These are phyloP conservation scores for Chondrosia reniformis DNA, from an alignment of 37 sponge, comb jelly and placozoan genomes.

Conservation along the genomic window DNA sequence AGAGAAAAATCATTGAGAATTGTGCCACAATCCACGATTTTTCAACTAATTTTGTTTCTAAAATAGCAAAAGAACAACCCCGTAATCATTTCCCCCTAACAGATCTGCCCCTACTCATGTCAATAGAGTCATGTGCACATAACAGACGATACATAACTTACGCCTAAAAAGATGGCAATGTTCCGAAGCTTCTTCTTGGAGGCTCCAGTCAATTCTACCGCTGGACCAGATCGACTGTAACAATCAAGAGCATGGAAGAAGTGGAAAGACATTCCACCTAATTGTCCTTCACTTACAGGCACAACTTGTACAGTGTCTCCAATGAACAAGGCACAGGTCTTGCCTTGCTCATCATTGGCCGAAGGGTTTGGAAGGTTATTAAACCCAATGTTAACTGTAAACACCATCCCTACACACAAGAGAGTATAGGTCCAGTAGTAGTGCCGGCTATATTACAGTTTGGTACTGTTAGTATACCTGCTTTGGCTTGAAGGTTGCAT, in stretches of 20 bases:
- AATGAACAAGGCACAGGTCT: slow-evolving; percentile 74
- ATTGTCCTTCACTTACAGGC: slow-evolving; percentile 24
- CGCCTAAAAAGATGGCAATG: slow-evolving; percentile 93
- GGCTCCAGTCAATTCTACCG: slow-evolving; percentile 52
- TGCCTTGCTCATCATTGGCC: slow-evolving; percentile 43
- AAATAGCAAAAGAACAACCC: no score
- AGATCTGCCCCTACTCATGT: no score
- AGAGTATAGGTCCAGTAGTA: neutral
- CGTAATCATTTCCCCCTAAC: no score
- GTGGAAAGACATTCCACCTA: neutral
- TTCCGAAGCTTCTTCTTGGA: slow-evolving; percentile 91
- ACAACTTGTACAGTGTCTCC: slow-evolving; percentile 90
- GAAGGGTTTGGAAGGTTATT: slow-evolving; percentile 47
- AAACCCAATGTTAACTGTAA: slow-evolving; percentile 76
- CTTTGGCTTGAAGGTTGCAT: slow-evolving; percentile 53
- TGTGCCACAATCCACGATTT: no score
- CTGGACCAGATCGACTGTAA: slow-evolving; percentile 46
- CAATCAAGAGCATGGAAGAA: neutral
- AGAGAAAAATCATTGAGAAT: no score
- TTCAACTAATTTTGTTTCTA: no score
- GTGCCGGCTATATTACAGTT: neutral
- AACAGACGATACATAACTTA: slow-evolving; percentile 19
- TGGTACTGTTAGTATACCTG: neutral
- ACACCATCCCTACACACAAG: slow-evolving; percentile 58
- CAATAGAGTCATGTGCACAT: no score